Base-by-base conservation (phyloP, 2,113 vertebrate species). In the Ginglymostoma cirratum region DNA sequence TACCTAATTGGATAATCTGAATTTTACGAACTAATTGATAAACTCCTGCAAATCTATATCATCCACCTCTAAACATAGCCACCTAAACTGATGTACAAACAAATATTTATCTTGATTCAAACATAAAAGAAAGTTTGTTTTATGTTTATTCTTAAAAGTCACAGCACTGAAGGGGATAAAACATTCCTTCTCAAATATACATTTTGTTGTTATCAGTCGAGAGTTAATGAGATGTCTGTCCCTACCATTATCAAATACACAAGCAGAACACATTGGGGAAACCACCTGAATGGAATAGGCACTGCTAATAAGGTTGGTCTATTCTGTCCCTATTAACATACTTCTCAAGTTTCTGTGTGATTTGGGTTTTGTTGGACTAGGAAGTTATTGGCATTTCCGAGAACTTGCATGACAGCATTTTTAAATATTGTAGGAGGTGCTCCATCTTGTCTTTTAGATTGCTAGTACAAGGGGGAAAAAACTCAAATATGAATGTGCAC, bases 1-100 rank as follows among this genome's bases (percentile, higher is more conserved):
- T 95, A 95, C 94, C 67, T 95, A 72, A 95, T 95, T 95, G 94
- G 94, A 95, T 95, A 72, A 76, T 95, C 94, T 95, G 69, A 95
- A 95, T 52, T 95, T 95, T 95, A 95, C 52, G 76, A 72, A 72
- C 67, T 45, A 95, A 72, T 95, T 95, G 94, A 76, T 95, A 95
- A 72, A 52, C 69, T 34, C 27, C 55, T 52, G 94, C 94, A 17
- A 72, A 76, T 72, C 42, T 52, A 95, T 34, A 52, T 6, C 6
- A 70, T 52, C 48, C 67, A 5, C 42, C 23, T 72, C 55, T 61
- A 61, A 61, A 61, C 55, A 61, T 61, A 61, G 7, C 12, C 55
- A 61, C 55, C 55, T 61, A 61, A 61, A 1, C 55, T 61, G 55
- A 12, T 61, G 55, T 61, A 61, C 55, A 61, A 61, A 61, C 12